Evolutionary conservation across 2,797 vertebrate species (phyloP).

Genomic region (Hyperoplus lanceolatus): DNA sequence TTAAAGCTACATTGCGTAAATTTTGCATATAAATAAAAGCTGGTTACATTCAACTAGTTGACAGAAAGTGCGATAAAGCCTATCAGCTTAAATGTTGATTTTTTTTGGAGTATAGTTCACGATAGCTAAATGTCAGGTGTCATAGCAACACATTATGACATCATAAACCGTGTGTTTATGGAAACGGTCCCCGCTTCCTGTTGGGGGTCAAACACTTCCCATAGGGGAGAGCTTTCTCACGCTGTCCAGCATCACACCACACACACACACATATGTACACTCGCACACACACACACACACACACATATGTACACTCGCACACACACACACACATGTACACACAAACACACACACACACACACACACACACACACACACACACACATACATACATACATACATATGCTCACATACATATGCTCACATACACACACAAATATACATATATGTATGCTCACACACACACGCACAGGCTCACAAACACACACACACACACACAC

Average conservation of each 20-base stretch:
- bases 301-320: constrained; percentile 4
- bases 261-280: constrained; percentile 16
- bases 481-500: no score
- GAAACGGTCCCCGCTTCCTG: constrained; percentile 64
- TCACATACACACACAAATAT: no score
- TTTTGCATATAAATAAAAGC: no score
- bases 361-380: constrained; percentile 26
- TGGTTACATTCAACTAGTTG: no score
- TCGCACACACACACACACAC: background rate
- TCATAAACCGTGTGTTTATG: constrained; percentile 1
- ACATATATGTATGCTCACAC: background rate
- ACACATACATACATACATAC: background rate
- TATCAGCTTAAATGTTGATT: no score
- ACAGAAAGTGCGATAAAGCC: no score
- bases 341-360: constrained; percentile 4
- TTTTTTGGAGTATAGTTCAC: no score
- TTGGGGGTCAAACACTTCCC: constrained; percentile 54
- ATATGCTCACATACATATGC: background rate
- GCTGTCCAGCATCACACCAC: constrained; percentile 34
- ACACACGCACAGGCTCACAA: no score
- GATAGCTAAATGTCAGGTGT: no score
- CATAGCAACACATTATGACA: no score
- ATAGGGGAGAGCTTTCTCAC: constrained; percentile 69
- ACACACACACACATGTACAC: background rate
- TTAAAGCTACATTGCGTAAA: no score